Conservation (phyloP, 2,888 invertebrate species). For the Lithosia quadra region DNA sequence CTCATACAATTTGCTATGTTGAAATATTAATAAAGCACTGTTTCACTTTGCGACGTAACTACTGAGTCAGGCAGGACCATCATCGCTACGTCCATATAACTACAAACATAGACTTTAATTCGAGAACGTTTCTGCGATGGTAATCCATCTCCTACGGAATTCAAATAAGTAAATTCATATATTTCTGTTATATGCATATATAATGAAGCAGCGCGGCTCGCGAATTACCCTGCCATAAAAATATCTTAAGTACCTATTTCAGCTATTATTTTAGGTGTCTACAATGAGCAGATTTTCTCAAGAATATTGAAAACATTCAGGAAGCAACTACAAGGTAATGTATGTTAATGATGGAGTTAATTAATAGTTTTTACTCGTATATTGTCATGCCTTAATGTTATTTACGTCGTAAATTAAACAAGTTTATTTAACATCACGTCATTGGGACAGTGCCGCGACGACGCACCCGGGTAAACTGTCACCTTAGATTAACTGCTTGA, state of each 20-base stretch:
- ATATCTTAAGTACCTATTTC: conserved; percentile 35
- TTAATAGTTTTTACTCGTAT: conserved; percentile 46
- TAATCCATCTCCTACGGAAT: conserved; percentile 6
- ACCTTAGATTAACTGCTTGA: conserved; percentile 20
- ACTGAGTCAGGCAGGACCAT: conserved; percentile 33
- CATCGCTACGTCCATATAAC: conserved; percentile 29
- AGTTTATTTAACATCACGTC: conserved; percentile 26
- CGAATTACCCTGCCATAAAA: conserved; percentile 45
- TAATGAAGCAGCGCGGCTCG: conserved; percentile 30
- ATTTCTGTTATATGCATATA: conserved; percentile 14
- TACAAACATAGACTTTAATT: background rate
- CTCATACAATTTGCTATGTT: conserved; percentile 51
- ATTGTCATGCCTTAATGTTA: conserved; percentile 37
- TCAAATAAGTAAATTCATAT: conserved; percentile 2
- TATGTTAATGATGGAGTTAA: conserved; percentile 53
- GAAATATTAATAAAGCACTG: conserved; percentile 52
- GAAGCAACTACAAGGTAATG: conserved; percentile 63
- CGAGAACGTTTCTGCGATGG: conserved; percentile 28
- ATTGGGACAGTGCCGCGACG: conserved; percentile 16
- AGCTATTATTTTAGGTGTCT: conserved; percentile 55
- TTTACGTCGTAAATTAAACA: conserved; percentile 32
- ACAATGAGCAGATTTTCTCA: conserved; percentile 48
- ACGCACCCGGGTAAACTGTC: conserved; percentile 16
- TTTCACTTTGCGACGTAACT: conserved; percentile 38
- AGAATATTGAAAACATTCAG: conserved; percentile 51